Evolutionary conservation across 2,888 invertebrate genomes (phyloP).

Genomic region (Sinopyrophorus schimmeli): DNA sequence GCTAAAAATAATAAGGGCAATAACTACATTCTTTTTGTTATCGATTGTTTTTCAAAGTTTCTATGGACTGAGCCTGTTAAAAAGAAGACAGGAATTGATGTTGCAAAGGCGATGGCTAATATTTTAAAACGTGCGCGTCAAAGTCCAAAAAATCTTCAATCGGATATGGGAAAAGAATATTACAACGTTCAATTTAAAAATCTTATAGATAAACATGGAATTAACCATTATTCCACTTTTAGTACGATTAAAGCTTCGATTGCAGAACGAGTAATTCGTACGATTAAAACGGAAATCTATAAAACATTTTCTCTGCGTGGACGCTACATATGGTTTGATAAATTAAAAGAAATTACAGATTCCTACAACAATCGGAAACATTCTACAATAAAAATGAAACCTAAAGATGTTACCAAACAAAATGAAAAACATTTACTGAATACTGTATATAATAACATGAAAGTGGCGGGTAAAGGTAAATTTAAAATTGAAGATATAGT

Average conservation of each 20-base stretch:
- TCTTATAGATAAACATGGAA: slow-evolving; percentile 34
- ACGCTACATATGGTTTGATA: slow-evolving; percentile 37
- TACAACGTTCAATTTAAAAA: slow-evolving; percentile 37
- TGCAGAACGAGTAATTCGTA: slow-evolving; percentile 33
- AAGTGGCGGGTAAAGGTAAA: neutral
- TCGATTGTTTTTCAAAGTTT: slow-evolving; percentile 49
- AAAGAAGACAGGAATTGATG: slow-evolving; percentile 40
- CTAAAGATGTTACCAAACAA: slow-evolving; percentile 44
- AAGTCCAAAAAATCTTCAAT: slow-evolving; percentile 37
- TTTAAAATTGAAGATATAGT: slow-evolving; percentile 1
- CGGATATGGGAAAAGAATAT: slow-evolving; percentile 42
- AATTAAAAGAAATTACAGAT: slow-evolving; percentile 24
- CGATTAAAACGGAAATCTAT: slow-evolving; percentile 15
- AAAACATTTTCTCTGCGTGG: slow-evolving; percentile 11
- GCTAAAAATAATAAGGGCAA: slow-evolving; percentile 42
- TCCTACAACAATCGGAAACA: slow-evolving; percentile 46
- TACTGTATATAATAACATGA: slow-evolving; percentile 29
- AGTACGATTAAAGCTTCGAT: slow-evolving; percentile 32
- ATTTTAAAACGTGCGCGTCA: slow-evolving; percentile 22
- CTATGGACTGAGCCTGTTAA: slow-evolving; percentile 46
- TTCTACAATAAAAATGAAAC: slow-evolving; percentile 45
- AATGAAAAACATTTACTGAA: slow-evolving; percentile 39
- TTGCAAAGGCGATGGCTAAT: slow-evolving; percentile 34
- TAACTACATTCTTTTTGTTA: slow-evolving; percentile 44
- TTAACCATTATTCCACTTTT: slow-evolving; percentile 33